Evolutionary conservation across 2,888 invertebrate genomes (phyloP), one percentile per base, ranked within the genome.

Genomic region (Cheilosia scutellata): DNA sequence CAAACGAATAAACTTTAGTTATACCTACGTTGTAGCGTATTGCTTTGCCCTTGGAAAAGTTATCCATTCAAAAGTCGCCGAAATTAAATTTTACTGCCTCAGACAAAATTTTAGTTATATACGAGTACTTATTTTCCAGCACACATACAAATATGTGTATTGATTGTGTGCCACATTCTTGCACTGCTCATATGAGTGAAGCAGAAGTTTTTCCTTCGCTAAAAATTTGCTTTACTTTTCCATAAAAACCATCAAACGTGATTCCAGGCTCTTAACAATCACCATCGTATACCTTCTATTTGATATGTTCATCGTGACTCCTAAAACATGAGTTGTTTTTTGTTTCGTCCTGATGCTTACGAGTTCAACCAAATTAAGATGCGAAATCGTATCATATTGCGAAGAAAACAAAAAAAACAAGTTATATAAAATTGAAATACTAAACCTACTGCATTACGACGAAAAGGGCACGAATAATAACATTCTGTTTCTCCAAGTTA

Each of bases 1-100:
- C 51, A 29, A 49, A 25, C 66, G 63, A 57, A 70, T 76, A 31
- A 58, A 71, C 70, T 82, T 65, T 37, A 65, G 57, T n/a, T 20
- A 9, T n/a, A 71, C n/a, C n/a, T n/a, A n/a, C 37, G 42, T 20
- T 16, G 6, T 47, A 44, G 62, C 42, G 57, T 44, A 33, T n/a
- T 33, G 57, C 44, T 72, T 71, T 31, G 49, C 27, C 44, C 51
- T 71, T 70, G 27, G 53, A 25, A 63, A 51, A 83, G 29, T 63
- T 63, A 31, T 47, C 44, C 63, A 25, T 44, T 44, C 53, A 57
- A 75, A 55, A 65, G 72, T 63, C 62, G 72, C 65, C 49, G 49
- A 80, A 84, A 84, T 84, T 70, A 62, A 84, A 84, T 84, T 70
- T 79, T 70, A 79, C 68, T 84, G 70, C 80, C 71, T 20, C 84